These are phyloP conservation scores for Oryzias javanicus DNA, from an alignment of 2,113 vertebrate species.

Conservation along the genomic window DNA sequence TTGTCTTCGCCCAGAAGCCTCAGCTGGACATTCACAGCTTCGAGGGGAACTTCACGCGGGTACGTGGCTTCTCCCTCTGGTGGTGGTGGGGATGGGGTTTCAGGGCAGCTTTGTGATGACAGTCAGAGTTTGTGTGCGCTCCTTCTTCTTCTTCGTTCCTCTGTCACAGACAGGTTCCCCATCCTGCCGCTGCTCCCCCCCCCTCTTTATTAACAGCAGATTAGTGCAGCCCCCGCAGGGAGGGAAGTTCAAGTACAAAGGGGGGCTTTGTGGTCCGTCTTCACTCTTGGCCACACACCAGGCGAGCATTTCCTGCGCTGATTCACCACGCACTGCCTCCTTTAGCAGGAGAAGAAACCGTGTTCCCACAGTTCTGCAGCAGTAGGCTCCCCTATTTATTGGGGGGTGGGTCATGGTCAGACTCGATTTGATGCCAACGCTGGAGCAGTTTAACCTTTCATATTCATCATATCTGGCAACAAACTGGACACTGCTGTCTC, in stretches of 20 bases:
- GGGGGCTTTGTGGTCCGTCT: conserved; percentile 76
- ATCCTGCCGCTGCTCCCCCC: conserved; percentile 26
- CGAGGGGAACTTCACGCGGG: conserved; percentile 96
- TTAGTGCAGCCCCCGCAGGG: conserved; percentile 73
- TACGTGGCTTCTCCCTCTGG: conserved; percentile 48
- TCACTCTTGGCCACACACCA: conserved; percentile 81
- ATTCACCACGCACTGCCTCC: conserved; percentile 75
- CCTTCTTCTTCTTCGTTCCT: neutral
- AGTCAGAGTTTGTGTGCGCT: too few species aligned
- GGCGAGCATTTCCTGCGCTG: conserved; percentile 80
- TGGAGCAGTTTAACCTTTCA: too few species aligned
- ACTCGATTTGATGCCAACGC: too few species aligned
- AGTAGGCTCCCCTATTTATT: conserved; percentile 68
- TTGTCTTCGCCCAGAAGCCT: conserved; percentile 93
- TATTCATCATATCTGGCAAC: too few species aligned
- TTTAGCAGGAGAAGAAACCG: conserved; percentile 65
- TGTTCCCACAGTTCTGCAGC: conserved; percentile 74
- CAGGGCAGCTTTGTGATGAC: too few species aligned
- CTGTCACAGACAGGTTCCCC: conserved; percentile 60
- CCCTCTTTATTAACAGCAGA: conserved; percentile 78
- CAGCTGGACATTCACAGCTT: conserved; percentile 98
- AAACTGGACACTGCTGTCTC: too few species aligned
- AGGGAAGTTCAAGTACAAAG: conserved; percentile 72
- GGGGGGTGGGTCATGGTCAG: too few species aligned
- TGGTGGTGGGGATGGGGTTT: too few species aligned